Evolutionary conservation across 2,888 invertebrate genomes (phyloP).

Genomic region (Lingula anatina): DNA sequence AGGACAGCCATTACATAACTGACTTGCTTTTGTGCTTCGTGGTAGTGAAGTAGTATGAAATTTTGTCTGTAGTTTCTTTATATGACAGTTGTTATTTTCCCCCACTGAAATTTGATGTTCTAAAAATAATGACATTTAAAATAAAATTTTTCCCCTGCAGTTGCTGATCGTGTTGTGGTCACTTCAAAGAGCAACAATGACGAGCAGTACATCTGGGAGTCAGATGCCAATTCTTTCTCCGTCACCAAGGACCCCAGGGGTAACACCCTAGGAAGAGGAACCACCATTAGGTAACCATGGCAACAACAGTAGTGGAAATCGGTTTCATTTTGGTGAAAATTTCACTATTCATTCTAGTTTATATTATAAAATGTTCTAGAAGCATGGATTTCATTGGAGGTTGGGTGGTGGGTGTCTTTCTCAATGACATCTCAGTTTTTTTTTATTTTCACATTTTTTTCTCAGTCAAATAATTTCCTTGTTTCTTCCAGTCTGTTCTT

Average conservation of each 20-base stretch:
- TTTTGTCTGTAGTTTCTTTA: no score
- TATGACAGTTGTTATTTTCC: no score
- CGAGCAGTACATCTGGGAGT: slow-evolving; percentile 95
- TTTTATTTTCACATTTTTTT: slow-evolving; percentile 11
- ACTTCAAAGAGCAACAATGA: slow-evolving; percentile 86
- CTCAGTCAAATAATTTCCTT: no score
- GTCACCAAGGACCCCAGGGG: slow-evolving; percentile 93
- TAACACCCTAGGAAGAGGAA: slow-evolving; percentile 82
- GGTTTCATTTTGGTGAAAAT: not conserved
- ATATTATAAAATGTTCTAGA: not conserved
- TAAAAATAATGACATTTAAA: no score
- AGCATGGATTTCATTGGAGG: not conserved
- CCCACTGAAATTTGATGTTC: no score
- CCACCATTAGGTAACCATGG: slow-evolving; percentile 66
- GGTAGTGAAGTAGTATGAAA: no score
- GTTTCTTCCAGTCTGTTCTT: slow-evolving; percentile 75
- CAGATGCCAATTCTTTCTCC: slow-evolving; percentile 84
- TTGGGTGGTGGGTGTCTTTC: not conserved
- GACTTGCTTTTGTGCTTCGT: no score
- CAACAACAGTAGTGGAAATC: not conserved
- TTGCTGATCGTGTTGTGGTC: slow-evolving; percentile 93
- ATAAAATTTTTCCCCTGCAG: no score
- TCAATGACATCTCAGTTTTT: not conserved
- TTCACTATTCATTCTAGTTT: not conserved
- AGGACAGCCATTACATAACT: no score